Percentiles rank a stretch among this genome's conserved stretches.
Evolutionary conservation across 2,113 vertebrate species (phyloP).

Genomic region (Colius striatus): DNA sequence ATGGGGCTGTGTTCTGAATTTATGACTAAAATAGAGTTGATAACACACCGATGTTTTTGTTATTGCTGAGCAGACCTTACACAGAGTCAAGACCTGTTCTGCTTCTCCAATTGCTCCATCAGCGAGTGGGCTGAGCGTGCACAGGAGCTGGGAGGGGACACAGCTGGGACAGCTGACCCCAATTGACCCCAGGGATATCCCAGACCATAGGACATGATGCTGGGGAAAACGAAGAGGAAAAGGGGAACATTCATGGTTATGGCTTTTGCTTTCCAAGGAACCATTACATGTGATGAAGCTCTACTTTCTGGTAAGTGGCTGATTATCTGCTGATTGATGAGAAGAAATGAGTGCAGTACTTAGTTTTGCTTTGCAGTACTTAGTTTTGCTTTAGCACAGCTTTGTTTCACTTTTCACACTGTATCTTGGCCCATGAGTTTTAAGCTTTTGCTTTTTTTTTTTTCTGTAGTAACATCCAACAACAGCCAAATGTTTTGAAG

Average conservation of each 20-base stretch:
- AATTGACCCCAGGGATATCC: background rate
- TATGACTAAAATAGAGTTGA: background rate
- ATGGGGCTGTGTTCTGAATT: background rate
- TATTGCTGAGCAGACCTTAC: background rate
- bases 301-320: background rate
- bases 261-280: background rate
- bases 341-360: background rate
- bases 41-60: accelerated
- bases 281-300: background rate
- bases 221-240: background rate
- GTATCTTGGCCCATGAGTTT: background rate
- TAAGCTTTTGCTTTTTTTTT: background rate
- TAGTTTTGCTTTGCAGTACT: no score
- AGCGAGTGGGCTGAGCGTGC: accelerated
- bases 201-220: accelerated
- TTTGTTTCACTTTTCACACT: background rate
- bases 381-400: background rate
- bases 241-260: accelerated
- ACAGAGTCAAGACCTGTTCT: background rate
- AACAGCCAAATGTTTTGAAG: background rate
- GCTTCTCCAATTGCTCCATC: background rate
- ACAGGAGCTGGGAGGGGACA: background rate
- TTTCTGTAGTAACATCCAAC: no score
- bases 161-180: background rate
- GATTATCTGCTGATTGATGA: accelerated